These are phyloP conservation scores for Suillia variegata DNA, from an alignment of 2,888 invertebrate genomes.

Conservation along the genomic window DNA sequence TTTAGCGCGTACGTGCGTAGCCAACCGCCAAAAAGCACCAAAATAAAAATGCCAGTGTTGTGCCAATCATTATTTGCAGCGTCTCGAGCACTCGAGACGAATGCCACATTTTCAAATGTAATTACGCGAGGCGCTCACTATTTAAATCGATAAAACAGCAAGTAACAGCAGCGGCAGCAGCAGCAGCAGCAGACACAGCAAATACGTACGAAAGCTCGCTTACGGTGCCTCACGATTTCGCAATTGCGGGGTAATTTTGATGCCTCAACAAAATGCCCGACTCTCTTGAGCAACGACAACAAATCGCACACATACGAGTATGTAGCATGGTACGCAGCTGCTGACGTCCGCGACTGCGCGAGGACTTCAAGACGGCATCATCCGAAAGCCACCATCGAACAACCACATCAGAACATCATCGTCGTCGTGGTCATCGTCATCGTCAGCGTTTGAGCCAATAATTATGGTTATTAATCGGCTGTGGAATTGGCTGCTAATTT, in stretches of 20 bases:
- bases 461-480: constrained; percentile 65
- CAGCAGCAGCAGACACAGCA: too few species aligned
- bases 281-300: constrained; percentile 9
- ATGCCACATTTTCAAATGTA: constrained; percentile 38
- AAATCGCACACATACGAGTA: too few species aligned
- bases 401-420: constrained; percentile 24
- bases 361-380: constrained; percentile 20
- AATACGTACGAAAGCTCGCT: background rate
- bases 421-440: constrained; percentile 39
- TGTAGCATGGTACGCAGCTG: background rate
- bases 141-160: constrained; percentile 44
- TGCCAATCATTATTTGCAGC: constrained; percentile 1
- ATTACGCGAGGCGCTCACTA: constrained; percentile 53
- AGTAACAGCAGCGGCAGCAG: constrained; percentile 2
- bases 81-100: background rate
- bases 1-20: constrained; percentile 20
- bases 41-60: constrained; percentile 4
- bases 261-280: background rate
- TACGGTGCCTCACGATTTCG: constrained; percentile 47
- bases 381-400: constrained; percentile 23
- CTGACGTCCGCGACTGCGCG: background rate
- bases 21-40: background rate
- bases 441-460: constrained; percentile 57
- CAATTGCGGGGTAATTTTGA: constrained; percentile 46
- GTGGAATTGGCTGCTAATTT: constrained; percentile 69